phyloP scores from a whole-genome alignment of 1,140 invertebrate species.

The Chymomyza costata region DNA sequence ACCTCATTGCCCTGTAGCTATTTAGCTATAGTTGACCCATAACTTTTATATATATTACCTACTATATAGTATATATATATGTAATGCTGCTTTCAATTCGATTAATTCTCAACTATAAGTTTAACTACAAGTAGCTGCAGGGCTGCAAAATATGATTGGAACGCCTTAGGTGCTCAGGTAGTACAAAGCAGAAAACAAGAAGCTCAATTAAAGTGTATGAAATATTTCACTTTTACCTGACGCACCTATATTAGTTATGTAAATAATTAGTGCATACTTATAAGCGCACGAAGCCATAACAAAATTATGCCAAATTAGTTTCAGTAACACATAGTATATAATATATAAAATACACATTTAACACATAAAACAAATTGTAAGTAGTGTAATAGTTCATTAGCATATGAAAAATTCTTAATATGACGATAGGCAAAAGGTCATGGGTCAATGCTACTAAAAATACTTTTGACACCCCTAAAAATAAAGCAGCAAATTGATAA shows the following conservation, averaged over 20 bases:
- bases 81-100: neutral
- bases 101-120: too few species aligned
- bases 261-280: constrained; percentile 32
- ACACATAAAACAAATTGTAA: constrained; percentile 15
- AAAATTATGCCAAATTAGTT: constrained; percentile 31
- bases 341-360: too few species aligned
- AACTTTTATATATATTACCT: too few species aligned
- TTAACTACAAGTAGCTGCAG: too few species aligned
- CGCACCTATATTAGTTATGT: constrained; percentile 18
- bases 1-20: too few species aligned
- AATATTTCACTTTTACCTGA: neutral
- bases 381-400: constrained; percentile 19
- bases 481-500: constrained; percentile 19
- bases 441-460: constrained; percentile 25
- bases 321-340: too few species aligned
- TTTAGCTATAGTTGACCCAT: too few species aligned
- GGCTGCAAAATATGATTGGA: too few species aligned
- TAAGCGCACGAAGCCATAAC: constrained; percentile 13
- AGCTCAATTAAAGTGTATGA: neutral
- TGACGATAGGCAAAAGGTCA: constrained; percentile 8
- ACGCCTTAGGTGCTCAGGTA: too few species aligned
- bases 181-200: too few species aligned
- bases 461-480: constrained; percentile 30
- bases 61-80: neutral
- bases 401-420: constrained; percentile 20